Conservation (phyloP, 2,888 invertebrate genomes). For the Brachynemurus nebulosus region DNA sequence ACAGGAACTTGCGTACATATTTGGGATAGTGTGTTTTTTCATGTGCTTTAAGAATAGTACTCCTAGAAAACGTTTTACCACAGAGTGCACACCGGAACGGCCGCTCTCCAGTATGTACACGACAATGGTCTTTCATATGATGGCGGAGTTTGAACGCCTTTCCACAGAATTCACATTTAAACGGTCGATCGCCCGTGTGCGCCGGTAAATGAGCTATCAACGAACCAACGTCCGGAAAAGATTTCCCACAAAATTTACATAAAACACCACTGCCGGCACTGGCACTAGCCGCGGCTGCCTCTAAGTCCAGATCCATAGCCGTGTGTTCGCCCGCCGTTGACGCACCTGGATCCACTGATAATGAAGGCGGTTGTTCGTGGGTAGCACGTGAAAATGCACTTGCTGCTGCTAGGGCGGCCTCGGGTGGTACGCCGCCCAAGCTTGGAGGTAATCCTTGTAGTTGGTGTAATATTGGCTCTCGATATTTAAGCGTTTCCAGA, state of each 20-base stretch:
- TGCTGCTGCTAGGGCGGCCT: constrained; percentile 24
- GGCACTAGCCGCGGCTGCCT: constrained; percentile 39
- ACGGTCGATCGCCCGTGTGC: constrained; percentile 81
- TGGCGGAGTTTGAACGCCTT: constrained; percentile 85
- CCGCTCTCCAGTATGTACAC: constrained; percentile 82
- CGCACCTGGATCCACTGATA: constrained; percentile 28
- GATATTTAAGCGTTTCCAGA: constrained; percentile 74
- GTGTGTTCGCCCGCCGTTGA: constrained; percentile 28
- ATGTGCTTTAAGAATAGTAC: constrained; percentile 82
- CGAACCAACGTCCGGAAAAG: constrained; percentile 80
- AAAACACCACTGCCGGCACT: constrained; percentile 60
- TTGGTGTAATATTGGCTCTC: constrained; percentile 50
- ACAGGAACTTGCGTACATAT: constrained; percentile 78
- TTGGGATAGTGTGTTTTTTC: constrained; percentile 89
- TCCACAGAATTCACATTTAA: constrained; percentile 88
- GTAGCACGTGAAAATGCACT: background rate
- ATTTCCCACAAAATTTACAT: constrained; percentile 87
- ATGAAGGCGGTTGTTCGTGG: constrained; percentile 26
- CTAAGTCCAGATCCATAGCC: constrained; percentile 43
- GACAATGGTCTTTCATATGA: constrained; percentile 90
- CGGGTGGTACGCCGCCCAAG: constrained; percentile 33
- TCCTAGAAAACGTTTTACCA: constrained; percentile 82
- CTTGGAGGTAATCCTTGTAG: constrained; percentile 32
- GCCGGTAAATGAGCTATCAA: constrained; percentile 77
- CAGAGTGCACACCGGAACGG: constrained; percentile 81